A percentile compares a stretch with the other conserved stretches of the same genome.
Evolutionary conservation across 2,113 vertebrate genomes (phyloP).

Genomic region (Paralichthys olivaceus): DNA sequence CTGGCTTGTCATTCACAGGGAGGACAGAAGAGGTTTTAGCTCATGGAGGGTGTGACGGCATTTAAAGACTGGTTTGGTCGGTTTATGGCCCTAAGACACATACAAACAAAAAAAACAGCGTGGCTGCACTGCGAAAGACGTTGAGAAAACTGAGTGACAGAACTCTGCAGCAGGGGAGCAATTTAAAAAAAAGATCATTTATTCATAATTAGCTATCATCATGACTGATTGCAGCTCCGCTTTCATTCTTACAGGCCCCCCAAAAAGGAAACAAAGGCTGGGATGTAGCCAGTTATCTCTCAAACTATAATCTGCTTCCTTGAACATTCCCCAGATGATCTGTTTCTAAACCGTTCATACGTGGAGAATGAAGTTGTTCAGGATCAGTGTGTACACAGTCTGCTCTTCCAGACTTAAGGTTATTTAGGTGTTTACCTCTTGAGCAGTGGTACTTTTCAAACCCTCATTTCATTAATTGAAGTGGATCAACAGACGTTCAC

Average conservation of each 20-base stretch:
- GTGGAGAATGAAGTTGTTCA: neutral
- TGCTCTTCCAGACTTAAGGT: constrained; percentile 12
- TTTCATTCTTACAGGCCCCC: neutral
- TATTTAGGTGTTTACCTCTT: neutral
- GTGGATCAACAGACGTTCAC: constrained; percentile 18
- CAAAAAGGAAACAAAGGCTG: neutral
- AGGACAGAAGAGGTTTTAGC: constrained; percentile 57
- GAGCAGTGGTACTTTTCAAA: constrained; percentile 33
- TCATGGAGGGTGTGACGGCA: constrained; percentile 53
- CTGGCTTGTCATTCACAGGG: constrained; percentile 57
- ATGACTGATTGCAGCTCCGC: constrained; percentile 27
- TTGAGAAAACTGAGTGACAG: constrained; percentile 29
- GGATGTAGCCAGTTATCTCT: constrained; percentile 7
- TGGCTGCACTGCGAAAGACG: constrained; percentile 23
- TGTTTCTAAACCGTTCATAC: constrained; percentile 11
- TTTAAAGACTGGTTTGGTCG: constrained; percentile 75
- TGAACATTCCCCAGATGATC: constrained; percentile 9
- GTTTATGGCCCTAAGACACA: constrained; percentile 54
- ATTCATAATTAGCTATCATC: constrained; percentile 32
- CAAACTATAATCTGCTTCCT: constrained; percentile 29
- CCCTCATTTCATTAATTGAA: constrained; percentile 45
- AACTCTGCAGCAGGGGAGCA: constrained; percentile 2
- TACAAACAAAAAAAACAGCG: constrained; percentile 31
- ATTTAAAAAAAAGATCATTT: constrained; percentile 27
- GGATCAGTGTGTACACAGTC: constrained; percentile 9